Conservation (phyloP, 1,140 invertebrate species). For the Formica selysi region DNA sequence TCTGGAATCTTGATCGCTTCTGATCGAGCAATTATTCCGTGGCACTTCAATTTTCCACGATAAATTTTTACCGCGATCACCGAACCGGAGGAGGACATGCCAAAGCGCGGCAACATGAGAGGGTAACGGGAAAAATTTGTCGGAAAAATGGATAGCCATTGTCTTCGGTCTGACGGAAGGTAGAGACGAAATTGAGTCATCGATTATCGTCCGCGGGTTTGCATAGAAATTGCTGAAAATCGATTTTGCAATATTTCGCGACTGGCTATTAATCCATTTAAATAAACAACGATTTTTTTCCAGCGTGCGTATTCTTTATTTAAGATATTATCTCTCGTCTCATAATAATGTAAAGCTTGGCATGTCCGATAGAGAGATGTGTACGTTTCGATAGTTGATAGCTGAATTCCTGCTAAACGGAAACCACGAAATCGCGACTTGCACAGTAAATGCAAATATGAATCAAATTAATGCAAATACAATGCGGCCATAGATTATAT, state of each 20-base stretch:
- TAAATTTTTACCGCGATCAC: slow-evolving; percentile 56
- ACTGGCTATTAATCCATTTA: background rate
- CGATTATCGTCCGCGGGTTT: slow-evolving; percentile 59
- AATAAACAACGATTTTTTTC: background rate
- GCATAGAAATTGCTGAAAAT: slow-evolving; percentile 55
- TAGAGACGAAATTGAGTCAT: slow-evolving; percentile 55
- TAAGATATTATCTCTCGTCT: background rate
- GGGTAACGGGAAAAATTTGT: slow-evolving; percentile 53
- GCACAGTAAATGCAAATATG: background rate
- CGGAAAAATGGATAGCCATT: slow-evolving; percentile 56
- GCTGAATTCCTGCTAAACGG: background rate
- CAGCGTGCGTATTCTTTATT: background rate
- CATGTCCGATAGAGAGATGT: too few species aligned
- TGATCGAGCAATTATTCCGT: slow-evolving; percentile 71
- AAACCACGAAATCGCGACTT: slow-evolving; percentile 14
- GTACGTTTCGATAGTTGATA: background rate
- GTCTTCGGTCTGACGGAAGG: slow-evolving; percentile 51
- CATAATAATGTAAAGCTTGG: background rate
- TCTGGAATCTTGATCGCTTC: slow-evolving; percentile 66
- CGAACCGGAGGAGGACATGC: slow-evolving; percentile 7
- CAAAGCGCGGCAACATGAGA: slow-evolving; percentile 6
- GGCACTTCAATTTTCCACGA: slow-evolving; percentile 69
- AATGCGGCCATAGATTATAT: background rate
- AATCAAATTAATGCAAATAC: slow-evolving; percentile 48
- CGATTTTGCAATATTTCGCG: slow-evolving; percentile 47